A percentile compares a stretch with the other conserved stretches of the same genome.
phyloP scores from a whole-genome alignment of 2,797 vertebrate species.

The Channallabes apus region DNA sequence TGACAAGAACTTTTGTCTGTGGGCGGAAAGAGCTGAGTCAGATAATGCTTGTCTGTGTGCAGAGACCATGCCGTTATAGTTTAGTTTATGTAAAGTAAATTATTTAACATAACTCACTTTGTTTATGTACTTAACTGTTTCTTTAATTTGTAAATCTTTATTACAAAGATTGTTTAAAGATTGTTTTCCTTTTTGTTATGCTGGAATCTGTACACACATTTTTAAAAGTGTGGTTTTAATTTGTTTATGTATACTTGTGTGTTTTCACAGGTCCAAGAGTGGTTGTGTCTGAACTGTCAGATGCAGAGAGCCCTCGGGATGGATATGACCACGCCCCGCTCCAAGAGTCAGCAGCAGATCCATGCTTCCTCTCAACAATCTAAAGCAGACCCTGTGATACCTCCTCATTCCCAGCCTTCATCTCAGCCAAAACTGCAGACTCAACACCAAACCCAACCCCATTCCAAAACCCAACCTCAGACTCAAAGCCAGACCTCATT shows the following conservation, averaged over 20 bases:
- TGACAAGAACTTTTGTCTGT: no score
- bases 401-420: conserved; percentile 31
- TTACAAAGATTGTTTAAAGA: no score
- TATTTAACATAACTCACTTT: no score
- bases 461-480: conserved; percentile 50
- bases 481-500: conserved; percentile 55
- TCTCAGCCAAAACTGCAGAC: conserved; percentile 58
- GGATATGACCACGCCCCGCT: conserved; percentile 96
- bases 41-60: no score
- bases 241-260: conserved; percentile 7
- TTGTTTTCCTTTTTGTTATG: no score
- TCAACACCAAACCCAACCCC: conserved; percentile 45
- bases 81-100: no score
- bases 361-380: conserved; percentile 89
- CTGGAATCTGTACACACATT: neutral
- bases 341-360: conserved; percentile 97
- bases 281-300: conserved; percentile 98
- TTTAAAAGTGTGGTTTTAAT: neutral
- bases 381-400: conserved; percentile 77
- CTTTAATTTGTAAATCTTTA: no score
- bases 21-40: no score
- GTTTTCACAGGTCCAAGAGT: conserved; percentile 88
- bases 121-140: no score
- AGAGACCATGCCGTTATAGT: no score
- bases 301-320: conserved; percentile 99